Base-by-base conservation (phyloP, 1,140 invertebrate species). In the Acromyrmex heyeri region DNA sequence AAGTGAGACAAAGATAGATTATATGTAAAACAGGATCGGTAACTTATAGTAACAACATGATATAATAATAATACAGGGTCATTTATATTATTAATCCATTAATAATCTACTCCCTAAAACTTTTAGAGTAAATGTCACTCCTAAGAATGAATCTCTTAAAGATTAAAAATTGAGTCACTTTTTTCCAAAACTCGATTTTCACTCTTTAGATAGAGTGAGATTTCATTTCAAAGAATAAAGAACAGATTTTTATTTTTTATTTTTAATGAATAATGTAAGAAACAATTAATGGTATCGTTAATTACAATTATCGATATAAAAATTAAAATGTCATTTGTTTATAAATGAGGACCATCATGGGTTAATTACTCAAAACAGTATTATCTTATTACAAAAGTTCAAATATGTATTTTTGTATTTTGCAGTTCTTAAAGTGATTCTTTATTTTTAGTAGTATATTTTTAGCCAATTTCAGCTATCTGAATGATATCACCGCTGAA, bases 401-500 rank as follows among this genome's bases (percentile, higher is more conserved):
- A 67, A 27, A 21, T 69, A 21, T 6, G 12, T 48, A 24, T 24
- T 69, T 48, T 48, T 14, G 21, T 48, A 16, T 16, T 24, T 50
- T 69, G 24, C 16, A 16, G 21, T 24, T 50, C n/a, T 48, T 27
- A 24, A 73, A 73, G 18, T 6, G 27, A 16, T 34, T 1, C n/a
- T 73, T 73, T 57, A 73, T 34, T 73, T 16, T 73, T 12, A 12
- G 1, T 21, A 57, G 6, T 30, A n/a, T n/a, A 30, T 16, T 34
- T 34, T 18, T 34, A 18, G 6, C 0, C 16, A 24, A 77, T 30
- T 64, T 77, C 24, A 48, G 21, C 0, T 10, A 44, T 10, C 8
- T 10, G 38, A 69, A 48, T 69, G n/a, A 69, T 69, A n/a, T 50
- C 18, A n/a, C 27, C n/a, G 34, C 1, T 30, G 16, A 81, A 81